Evolutionary conservation across 2,888 invertebrate species (phyloP).

Genomic region (Spilosoma lubricipeda): DNA sequence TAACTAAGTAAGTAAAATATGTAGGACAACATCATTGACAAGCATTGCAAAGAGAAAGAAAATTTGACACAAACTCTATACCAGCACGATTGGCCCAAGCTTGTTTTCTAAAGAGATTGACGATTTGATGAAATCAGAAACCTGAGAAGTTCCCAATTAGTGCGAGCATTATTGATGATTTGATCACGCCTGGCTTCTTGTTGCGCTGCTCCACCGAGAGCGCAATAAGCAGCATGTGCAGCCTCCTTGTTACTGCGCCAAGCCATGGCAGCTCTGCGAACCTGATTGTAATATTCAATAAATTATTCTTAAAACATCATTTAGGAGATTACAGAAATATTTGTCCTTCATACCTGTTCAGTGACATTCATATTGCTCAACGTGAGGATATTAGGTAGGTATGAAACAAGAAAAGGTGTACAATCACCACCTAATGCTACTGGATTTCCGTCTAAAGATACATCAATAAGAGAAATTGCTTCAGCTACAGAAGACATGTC

Average conservation of each 20-base stretch:
- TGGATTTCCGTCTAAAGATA: slow-evolving; percentile 95
- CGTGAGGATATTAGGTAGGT: slow-evolving; percentile 90
- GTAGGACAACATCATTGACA: too few relatives aligned
- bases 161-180: slow-evolving; percentile 93
- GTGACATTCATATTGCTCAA: slow-evolving; percentile 93
- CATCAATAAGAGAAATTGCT: slow-evolving; percentile 91
- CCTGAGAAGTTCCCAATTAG: slow-evolving; percentile 93
- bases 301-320: too few relatives aligned
- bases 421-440: slow-evolving; percentile 93
- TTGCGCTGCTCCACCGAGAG: slow-evolving; percentile 85
- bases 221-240: slow-evolving; percentile 88
- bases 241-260: slow-evolving; percentile 93
- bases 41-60: too few relatives aligned
- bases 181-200: slow-evolving; percentile 91
- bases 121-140: slow-evolving; percentile 30
- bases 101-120: too few relatives aligned
- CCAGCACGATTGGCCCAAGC: too few relatives aligned
- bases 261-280: slow-evolving; percentile 91
- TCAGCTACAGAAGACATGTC: slow-evolving; percentile 94
- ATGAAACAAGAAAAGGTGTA: slow-evolving; percentile 92
- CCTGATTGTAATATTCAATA: slow-evolving; percentile 61
- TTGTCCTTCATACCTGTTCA: slow-evolving; percentile 84
- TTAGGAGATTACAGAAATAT: neutral
- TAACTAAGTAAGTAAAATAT: too few relatives aligned
- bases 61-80: too few relatives aligned